phyloP scores from a whole-genome alignment of 2,888 invertebrate genomes.

The Strigamia crassipes region DNA sequence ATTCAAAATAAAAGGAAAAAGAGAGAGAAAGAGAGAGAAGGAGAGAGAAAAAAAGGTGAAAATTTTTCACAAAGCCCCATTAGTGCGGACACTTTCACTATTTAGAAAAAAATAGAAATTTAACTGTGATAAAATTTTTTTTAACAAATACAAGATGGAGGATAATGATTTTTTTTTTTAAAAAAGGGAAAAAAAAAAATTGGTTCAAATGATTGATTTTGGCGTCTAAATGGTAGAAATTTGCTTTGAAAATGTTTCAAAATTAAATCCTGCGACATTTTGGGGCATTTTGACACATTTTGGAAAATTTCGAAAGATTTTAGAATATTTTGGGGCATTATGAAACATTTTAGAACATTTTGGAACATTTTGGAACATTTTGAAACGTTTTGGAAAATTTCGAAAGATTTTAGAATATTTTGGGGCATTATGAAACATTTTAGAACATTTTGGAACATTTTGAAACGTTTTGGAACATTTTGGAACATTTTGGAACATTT shows the following conservation, averaged over 20 bases:
- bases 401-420: too few species aligned
- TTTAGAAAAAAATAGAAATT: background rate
- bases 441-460: too few species aligned
- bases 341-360: too few species aligned
- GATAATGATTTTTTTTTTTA: background rate
- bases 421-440: background rate
- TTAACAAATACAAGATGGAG: background rate
- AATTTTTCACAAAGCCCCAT: constrained; percentile 34
- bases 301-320: background rate
- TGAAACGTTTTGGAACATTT: too few species aligned
- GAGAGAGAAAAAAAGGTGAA: background rate
- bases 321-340: background rate
- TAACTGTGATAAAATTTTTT: background rate
- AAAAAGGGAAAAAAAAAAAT: too few species aligned
- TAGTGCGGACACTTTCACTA: background rate
- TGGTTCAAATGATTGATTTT: background rate
- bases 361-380: background rate
- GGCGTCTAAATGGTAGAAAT: background rate
- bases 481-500: background rate
- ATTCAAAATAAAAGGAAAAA: constrained; percentile 6
- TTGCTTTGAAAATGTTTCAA: background rate
- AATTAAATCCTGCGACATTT: too few species aligned
- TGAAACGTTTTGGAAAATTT: background rate
- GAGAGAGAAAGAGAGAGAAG: background rate
- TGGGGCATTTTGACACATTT: background rate